A percentile compares a stretch with the other conserved stretches of the same genome.
Conservation (phyloP, 2,888 invertebrate genomes). For the Druceiella hillmani region DNA sequence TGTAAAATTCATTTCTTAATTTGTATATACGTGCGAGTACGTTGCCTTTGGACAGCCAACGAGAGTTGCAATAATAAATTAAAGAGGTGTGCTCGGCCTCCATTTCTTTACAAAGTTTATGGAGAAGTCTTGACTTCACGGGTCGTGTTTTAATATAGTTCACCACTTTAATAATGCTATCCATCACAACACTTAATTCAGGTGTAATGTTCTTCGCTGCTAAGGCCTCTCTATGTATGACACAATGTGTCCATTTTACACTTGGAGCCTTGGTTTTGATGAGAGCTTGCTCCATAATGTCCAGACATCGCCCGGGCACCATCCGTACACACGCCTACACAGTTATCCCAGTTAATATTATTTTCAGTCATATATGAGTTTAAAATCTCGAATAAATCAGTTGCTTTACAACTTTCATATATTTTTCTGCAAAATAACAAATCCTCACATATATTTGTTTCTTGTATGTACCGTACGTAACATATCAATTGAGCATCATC, state of each 20-base stretch:
- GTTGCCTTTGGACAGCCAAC: conserved; percentile 12
- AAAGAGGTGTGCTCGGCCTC: conserved; percentile 8
- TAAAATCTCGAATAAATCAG: conserved; percentile 24
- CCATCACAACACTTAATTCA: conserved; percentile 16
- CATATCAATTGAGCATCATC: conserved; percentile 22
- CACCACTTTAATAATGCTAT: conserved; percentile 9
- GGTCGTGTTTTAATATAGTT: conserved; percentile 10
- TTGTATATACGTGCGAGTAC: conserved; percentile 16
- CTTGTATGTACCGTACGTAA: conserved; percentile 22
- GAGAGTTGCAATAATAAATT: conserved; percentile 8
- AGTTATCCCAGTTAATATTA: conserved; percentile 22
- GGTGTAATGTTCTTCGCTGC: conserved; percentile 15
- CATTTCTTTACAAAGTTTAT: conserved; percentile 19
- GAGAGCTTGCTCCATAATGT: conserved; percentile 9
- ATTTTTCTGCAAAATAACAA: conserved; percentile 24
- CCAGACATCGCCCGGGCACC: conserved; percentile 22
- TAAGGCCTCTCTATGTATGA: conserved; percentile 10
- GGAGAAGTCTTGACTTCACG: conserved; percentile 15
- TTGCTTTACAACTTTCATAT: conserved; percentile 18
- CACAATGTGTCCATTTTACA: conserved; percentile 4
- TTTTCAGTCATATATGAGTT: conserved; percentile 23
- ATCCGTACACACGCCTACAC: conserved; percentile 25
- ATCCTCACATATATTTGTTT: conserved; percentile 21
- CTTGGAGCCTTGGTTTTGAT: conserved; percentile 5
- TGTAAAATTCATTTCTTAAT: conserved; percentile 17